These are phyloP conservation scores for Tetanocera ferruginea DNA, from an alignment of 2,888 invertebrate genomes.

Conservation along the genomic window DNA sequence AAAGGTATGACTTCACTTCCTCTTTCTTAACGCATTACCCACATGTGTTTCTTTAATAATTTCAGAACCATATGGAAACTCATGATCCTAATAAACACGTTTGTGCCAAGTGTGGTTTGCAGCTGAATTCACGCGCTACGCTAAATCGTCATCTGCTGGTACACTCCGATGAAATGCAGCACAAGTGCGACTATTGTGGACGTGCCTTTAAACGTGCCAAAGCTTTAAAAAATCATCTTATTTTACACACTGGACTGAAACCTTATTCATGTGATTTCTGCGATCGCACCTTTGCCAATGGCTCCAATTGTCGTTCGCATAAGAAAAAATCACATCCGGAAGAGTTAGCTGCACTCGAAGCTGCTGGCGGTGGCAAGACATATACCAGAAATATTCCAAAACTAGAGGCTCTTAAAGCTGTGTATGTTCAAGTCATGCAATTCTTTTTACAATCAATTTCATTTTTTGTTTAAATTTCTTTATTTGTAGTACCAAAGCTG, in stretches of 20 bases:
- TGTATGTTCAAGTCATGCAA: conserved; percentile 54
- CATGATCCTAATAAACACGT: conserved; percentile 66
- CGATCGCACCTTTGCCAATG: conserved; percentile 69
- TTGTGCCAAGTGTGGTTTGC: conserved; percentile 64
- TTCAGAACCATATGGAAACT: conserved; percentile 63
- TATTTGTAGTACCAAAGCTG: conserved; percentile 59
- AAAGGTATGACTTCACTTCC: conserved; percentile 49
- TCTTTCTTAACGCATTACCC: background rate
- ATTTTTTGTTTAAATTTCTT: no score
- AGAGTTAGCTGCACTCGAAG: conserved; percentile 68
- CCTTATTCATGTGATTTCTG: conserved; percentile 70
- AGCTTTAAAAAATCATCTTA: conserved; percentile 68
- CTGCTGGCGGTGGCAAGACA: conserved; percentile 62
- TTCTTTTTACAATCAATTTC: background rate
- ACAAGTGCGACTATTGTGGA: conserved; percentile 66
- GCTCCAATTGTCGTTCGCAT: conserved; percentile 69
- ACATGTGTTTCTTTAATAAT: background rate
- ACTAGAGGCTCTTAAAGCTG: conserved; percentile 65
- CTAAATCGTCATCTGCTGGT: conserved; percentile 64
- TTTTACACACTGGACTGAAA: conserved; percentile 67
- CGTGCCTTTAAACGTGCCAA: conserved; percentile 68
- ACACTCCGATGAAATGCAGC: conserved; percentile 66
- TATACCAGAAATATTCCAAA: conserved; percentile 68
- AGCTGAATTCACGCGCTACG: conserved; percentile 63
- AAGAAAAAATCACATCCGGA: conserved; percentile 69